These are phyloP conservation scores for Cyanocitta stelleri DNA, from an alignment of 2,113 vertebrate species.

Conservation along the genomic window DNA sequence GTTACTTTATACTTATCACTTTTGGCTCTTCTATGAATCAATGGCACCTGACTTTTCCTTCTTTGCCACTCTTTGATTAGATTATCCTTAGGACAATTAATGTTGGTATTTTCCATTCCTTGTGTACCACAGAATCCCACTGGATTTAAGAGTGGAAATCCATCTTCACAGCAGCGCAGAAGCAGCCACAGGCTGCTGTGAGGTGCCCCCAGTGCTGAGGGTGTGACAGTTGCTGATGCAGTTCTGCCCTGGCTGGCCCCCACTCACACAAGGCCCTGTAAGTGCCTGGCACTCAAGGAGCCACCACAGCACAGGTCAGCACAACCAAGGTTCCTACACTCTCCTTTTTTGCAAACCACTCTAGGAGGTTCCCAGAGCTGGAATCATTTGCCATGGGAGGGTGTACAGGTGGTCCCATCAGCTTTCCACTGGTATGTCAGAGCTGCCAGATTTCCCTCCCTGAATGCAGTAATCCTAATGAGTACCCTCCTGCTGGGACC, in stretches of 20 bases:
- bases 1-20: not conserved
- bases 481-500: not conserved
- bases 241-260: not conserved
- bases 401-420: not conserved
- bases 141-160: not conserved
- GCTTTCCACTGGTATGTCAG: not conserved
- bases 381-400: not conserved
- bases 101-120: not conserved
- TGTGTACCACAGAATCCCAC: not conserved
- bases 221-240: accelerated
- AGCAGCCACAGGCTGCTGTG: not conserved
- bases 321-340: not conserved
- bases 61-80: not conserved
- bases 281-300: not conserved
- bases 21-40: not conserved
- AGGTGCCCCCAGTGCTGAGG: not conserved
- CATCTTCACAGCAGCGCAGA: not conserved
- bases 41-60: not conserved
- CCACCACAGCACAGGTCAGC: too few species aligned
- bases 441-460: not conserved
- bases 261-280: not conserved
- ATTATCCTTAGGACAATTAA: not conserved
- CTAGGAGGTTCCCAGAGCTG: not conserved
- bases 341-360: not conserved
- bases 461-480: not conserved